Conservation (phyloP, 2,113 vertebrate species). For the Progne subis region DNA sequence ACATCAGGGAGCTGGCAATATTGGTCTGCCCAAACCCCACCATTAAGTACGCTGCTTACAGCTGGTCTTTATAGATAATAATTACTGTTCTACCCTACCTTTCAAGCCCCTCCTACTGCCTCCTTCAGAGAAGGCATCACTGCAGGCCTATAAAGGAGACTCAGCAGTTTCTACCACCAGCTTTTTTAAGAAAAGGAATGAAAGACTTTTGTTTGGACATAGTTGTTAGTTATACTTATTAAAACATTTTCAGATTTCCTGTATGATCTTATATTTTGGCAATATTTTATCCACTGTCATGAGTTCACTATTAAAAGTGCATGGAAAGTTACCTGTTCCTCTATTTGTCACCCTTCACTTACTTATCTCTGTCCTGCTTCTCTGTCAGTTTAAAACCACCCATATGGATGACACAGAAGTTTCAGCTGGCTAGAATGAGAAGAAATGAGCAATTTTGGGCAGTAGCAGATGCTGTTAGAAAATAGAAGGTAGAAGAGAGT, state of each 20-base stretch:
- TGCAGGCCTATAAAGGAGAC: background rate
- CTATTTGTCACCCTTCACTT: background rate
- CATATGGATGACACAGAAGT: background rate
- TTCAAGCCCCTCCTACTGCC: background rate
- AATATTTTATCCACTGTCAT: background rate
- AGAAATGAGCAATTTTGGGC: background rate
- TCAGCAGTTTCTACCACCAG: background rate
- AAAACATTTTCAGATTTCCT: background rate
- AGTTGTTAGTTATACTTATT: background rate
- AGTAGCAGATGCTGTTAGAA: background rate
- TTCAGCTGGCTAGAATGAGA: background rate
- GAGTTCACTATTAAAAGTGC: background rate
- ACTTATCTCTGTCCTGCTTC: background rate
- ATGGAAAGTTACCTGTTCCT: background rate
- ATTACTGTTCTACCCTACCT: background rate
- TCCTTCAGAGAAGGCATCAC: background rate
- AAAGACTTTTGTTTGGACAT: background rate
- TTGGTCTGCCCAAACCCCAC: slow-evolving; percentile 8
- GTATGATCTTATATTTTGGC: background rate
- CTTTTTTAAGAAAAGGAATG: background rate
- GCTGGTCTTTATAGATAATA: background rate
- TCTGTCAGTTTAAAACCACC: background rate
- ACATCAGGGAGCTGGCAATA: background rate
- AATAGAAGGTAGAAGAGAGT: background rate
- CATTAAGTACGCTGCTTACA: background rate